Conservation (phyloP, 2,113 vertebrate species). For the Istiophorus platypterus region DNA sequence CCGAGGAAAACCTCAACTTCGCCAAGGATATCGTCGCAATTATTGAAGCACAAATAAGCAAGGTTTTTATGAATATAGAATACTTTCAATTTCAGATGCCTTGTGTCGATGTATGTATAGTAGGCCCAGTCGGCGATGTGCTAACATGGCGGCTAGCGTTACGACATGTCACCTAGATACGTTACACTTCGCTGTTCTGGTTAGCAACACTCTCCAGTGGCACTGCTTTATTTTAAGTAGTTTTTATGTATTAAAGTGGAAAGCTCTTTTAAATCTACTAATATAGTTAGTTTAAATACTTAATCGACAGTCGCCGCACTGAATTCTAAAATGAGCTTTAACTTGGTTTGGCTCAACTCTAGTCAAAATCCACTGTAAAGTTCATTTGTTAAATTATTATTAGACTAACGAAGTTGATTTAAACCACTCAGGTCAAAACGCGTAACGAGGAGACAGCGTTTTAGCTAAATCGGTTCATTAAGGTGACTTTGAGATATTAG, state of each 20-base stretch:
- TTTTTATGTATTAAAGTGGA: conserved; percentile 16
- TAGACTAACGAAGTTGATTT: too few species aligned
- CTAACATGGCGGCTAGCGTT: conserved; percentile 71
- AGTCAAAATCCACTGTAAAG: conserved; percentile 15
- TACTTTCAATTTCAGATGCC: conserved; percentile 78
- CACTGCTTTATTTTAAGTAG: neutral
- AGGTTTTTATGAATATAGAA: conserved; percentile 97
- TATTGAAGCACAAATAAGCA: conserved; percentile 99
- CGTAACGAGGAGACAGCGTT: neutral
- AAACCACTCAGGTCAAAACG: neutral
- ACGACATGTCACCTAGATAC: conserved; percentile 10
- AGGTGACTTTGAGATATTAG: neutral
- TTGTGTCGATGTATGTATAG: conserved; percentile 41
- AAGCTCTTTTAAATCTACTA: neutral
- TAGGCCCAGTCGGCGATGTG: conserved; percentile 8
- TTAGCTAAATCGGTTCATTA: neutral
- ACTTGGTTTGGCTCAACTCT: neutral
- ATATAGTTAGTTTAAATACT: neutral
- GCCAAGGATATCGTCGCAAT: conserved; percentile 99
- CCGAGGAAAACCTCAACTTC: conserved; percentile 98
- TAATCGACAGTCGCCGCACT: neutral
- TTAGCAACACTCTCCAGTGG: neutral
- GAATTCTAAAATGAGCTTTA: neutral
- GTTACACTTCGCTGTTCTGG: conserved; percentile 8
- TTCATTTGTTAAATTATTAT: too few species aligned